Percentiles rank a stretch among this genome's conserved stretches.
phyloP scores from a whole-genome alignment of 2,888 invertebrate genomes.

The Sesia apiformis region DNA sequence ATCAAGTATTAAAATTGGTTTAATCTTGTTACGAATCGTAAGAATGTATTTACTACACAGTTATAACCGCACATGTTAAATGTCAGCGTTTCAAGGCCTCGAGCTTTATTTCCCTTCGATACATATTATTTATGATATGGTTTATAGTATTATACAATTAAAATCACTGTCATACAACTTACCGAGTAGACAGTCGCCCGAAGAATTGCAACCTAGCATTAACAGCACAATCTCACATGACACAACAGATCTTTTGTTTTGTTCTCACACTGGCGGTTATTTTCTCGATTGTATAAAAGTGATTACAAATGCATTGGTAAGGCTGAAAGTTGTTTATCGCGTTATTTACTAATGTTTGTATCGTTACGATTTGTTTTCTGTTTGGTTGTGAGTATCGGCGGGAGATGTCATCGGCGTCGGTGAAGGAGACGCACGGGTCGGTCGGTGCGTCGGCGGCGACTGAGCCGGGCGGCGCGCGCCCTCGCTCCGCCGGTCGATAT shows the following conservation, averaged over 20 bases:
- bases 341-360: background rate
- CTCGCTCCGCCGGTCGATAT: constrained; percentile 61
- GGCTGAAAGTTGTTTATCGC: background rate
- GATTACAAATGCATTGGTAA: background rate
- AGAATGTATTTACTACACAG: constrained; percentile 30
- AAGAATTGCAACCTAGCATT: constrained; percentile 33
- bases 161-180: background rate
- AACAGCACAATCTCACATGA: constrained; percentile 33
- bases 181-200: constrained; percentile 41
- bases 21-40: constrained; percentile 27
- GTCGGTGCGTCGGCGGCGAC: constrained; percentile 39
- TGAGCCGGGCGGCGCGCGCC: constrained; percentile 50
- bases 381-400: constrained; percentile 29
- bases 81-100: constrained; percentile 22
- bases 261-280: constrained; percentile 17
- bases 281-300: background rate
- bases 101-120: constrained; percentile 6
- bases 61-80: constrained; percentile 19
- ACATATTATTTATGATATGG: too few species aligned
- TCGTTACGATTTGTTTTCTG: constrained; percentile 3
- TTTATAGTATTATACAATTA: too few species aligned
- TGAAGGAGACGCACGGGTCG: constrained; percentile 33
- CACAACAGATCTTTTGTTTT: constrained; percentile 32
- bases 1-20: too few species aligned
- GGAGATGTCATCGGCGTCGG: constrained; percentile 40